phyloP scores from a whole-genome alignment of 1,140 invertebrate genomes.

The Brachionus plicatilis region DNA sequence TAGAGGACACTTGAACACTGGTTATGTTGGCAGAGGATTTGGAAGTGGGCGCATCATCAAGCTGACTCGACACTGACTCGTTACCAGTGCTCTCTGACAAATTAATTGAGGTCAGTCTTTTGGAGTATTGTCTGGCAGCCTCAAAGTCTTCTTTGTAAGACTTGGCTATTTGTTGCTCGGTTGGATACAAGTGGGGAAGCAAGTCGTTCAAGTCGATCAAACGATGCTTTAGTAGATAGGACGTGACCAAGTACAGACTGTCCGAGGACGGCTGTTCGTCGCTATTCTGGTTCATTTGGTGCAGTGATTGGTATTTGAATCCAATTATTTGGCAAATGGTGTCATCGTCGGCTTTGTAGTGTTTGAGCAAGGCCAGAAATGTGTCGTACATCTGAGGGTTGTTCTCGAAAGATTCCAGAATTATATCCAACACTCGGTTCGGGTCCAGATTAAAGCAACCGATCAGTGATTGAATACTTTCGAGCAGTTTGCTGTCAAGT shows the following conservation, averaged over 20 bases:
- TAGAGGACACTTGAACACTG: neutral
- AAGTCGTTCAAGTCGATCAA: constrained; percentile 80
- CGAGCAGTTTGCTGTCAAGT: constrained; percentile 45
- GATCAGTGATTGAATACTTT: constrained; percentile 44
- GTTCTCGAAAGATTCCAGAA: constrained; percentile 92
- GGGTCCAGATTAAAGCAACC: constrained; percentile 98
- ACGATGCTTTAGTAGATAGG: constrained; percentile 77
- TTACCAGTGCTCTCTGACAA: neutral
- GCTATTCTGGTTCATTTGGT: constrained; percentile 52
- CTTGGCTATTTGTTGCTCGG: constrained; percentile 72
- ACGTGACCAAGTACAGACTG: constrained; percentile 79
- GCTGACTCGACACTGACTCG: neutral
- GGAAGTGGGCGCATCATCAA: neutral
- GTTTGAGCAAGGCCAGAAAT: constrained; percentile 75
- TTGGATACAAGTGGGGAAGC: constrained; percentile 82
- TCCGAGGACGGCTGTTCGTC: constrained; percentile 61
- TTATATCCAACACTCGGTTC: constrained; percentile 90
- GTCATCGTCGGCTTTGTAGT: constrained; percentile 68
- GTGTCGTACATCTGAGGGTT: constrained; percentile 54
- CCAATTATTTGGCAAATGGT: constrained; percentile 87
- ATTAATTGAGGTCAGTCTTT: constrained; percentile 45
- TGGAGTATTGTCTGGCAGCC: constrained; percentile 78
- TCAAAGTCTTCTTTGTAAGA: constrained; percentile 74
- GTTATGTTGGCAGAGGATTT: neutral
- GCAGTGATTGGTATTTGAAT: constrained; percentile 81